Conservation (phyloP, 2,113 vertebrate genomes). For the Chaetura pelagica region DNA sequence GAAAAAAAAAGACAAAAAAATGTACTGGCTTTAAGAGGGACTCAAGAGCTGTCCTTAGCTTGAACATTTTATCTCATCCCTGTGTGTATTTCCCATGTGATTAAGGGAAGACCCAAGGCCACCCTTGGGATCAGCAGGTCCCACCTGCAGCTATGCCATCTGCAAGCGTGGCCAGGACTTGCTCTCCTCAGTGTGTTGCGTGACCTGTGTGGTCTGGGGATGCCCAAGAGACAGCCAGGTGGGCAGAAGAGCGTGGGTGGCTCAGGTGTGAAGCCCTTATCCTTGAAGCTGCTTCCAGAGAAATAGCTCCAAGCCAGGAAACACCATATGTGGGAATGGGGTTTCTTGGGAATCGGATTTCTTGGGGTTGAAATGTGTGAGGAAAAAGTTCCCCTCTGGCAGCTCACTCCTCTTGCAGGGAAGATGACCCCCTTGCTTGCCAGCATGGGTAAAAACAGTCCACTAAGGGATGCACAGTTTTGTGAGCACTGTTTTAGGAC, state of each 20-base stretch:
- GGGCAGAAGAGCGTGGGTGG: fast-evolving
- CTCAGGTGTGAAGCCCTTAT: not conserved
- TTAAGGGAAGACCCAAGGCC: not conserved
- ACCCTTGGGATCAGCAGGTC: not conserved
- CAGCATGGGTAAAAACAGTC: not conserved
- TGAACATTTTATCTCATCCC: not conserved
- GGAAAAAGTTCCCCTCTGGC: not conserved
- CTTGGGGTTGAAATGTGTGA: not conserved
- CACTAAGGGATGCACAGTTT: not conserved
- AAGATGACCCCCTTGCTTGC: not conserved
- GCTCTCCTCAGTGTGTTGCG: not conserved
- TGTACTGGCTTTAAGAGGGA: not conserved
- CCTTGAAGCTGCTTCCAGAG: not conserved
- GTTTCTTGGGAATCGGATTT: not conserved
- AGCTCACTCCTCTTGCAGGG: not conserved
- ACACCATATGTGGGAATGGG: fast-evolving
- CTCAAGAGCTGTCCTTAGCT: not conserved
- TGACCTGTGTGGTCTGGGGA: not conserved
- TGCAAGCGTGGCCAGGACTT: not conserved
- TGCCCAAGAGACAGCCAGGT: not conserved
- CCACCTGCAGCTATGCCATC: not conserved
- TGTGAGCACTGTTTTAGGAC: fast-evolving
- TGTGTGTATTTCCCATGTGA: not conserved
- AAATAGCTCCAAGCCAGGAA: not conserved
- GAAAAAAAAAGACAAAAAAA: not conserved